Percentiles rank a stretch among this genome's conserved stretches.
Evolutionary conservation across 2,888 invertebrate species (phyloP).

Genomic region (Hyppa rectilinea): DNA sequence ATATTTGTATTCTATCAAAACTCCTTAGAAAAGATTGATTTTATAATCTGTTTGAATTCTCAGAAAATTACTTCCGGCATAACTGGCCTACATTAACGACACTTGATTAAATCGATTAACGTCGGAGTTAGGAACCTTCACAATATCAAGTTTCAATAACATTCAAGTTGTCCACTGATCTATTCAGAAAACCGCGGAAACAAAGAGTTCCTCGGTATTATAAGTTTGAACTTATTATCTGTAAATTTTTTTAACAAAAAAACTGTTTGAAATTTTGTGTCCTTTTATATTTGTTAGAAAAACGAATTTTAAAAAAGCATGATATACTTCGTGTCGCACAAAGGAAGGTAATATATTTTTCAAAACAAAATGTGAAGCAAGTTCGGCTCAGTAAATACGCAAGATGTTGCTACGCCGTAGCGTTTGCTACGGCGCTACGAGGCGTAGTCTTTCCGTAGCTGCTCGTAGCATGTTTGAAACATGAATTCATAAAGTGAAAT

Average conservation of each 20-base stretch:
- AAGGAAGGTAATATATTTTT: slow-evolving; percentile 15
- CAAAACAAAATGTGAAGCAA: slow-evolving; percentile 11
- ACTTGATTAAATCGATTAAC: slow-evolving; percentile 42
- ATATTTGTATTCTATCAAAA: not conserved
- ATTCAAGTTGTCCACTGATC: slow-evolving; percentile 17
- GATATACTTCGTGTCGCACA: not conserved
- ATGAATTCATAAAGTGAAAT: slow-evolving; percentile 24
- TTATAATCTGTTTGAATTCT: not conserved
- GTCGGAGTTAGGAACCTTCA: slow-evolving; percentile 7
- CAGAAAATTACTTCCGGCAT: not conserved
- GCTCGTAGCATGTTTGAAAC: slow-evolving; percentile 39
- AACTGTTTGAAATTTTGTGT: not conserved
- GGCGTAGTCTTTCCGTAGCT: slow-evolving; percentile 59
- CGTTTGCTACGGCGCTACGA: slow-evolving; percentile 56
- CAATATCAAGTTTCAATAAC: slow-evolving; percentile 41
- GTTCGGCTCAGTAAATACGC: slow-evolving; percentile 26
- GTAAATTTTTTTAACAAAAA: not conserved
- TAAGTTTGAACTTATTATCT: slow-evolving; percentile 7
- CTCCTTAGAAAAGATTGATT: not conserved
- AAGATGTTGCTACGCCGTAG: slow-evolving; percentile 60
- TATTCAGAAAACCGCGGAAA: slow-evolving; percentile 15
- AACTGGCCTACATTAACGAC: slow-evolving; percentile 10
- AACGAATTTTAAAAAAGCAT: not conserved
- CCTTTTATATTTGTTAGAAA: not conserved
- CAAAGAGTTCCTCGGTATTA: not conserved